Evolutionary conservation across 2,888 invertebrate genomes (phyloP).

Genomic region (Sarcophaga caerulescens): DNA sequence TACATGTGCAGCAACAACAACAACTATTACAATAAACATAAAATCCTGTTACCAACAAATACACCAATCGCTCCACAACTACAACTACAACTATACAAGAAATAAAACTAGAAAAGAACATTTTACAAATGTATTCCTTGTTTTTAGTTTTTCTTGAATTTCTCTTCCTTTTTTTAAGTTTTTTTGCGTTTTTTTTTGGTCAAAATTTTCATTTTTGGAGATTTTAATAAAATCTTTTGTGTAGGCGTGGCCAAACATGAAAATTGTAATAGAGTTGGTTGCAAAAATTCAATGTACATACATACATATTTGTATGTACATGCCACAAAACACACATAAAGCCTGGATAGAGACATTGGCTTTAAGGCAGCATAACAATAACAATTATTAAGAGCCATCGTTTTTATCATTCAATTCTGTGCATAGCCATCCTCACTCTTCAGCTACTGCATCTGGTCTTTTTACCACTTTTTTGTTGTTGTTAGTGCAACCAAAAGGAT

Average conservation of each 20-base stretch:
- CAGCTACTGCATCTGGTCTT: no score
- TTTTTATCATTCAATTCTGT: conserved; percentile 42
- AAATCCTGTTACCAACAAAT: conserved; percentile 45
- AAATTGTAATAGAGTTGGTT: conserved; percentile 58
- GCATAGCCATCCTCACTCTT: no score
- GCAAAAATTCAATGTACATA: conserved; percentile 59
- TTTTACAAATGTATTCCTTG: conserved; percentile 57
- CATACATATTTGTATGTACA: conserved; percentile 27
- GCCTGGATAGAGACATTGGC: conserved; percentile 3
- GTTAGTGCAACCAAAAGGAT: no score
- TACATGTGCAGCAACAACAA: conserved; percentile 34
- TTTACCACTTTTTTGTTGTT: no score
- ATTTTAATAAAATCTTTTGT: conserved; percentile 61
- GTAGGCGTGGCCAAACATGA: conserved; percentile 67
- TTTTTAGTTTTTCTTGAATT: conserved; percentile 32
- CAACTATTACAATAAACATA: conserved; percentile 41
- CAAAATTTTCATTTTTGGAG: conserved; percentile 36
- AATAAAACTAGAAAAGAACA: conserved; percentile 39
- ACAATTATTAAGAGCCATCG: conserved; percentile 59
- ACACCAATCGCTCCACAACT: conserved; percentile 7
- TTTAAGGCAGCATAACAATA: conserved; percentile 58
- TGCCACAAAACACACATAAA: background rate
- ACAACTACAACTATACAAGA: conserved; percentile 45
- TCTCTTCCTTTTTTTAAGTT: background rate
- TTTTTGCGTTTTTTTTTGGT: conserved; percentile 13